Conservation (phyloP, 1,140 invertebrate species). For the Drosophila subpulchrella region DNA sequence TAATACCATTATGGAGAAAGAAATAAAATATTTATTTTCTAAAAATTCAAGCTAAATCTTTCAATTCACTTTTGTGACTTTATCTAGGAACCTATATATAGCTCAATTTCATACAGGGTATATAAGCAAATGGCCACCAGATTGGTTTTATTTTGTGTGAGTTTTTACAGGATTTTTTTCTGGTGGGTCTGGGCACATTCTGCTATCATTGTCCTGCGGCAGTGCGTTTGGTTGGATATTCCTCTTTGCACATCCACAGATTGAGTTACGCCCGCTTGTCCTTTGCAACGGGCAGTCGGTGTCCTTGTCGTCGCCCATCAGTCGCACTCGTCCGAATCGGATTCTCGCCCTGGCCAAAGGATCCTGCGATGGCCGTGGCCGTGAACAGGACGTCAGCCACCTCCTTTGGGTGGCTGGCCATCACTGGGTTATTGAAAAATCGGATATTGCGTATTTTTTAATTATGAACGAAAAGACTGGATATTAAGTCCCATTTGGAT, state of each 20-base stretch:
- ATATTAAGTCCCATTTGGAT: slow-evolving; percentile 63
- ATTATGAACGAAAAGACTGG: slow-evolving; percentile 52
- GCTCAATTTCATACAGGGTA: slow-evolving; percentile 17
- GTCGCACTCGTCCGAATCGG: slow-evolving; percentile 39
- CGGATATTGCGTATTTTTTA: slow-evolving; percentile 74
- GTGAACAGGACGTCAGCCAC: slow-evolving; percentile 24
- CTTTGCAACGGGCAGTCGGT: slow-evolving; percentile 39
- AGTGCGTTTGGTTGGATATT: slow-evolving; percentile 47
- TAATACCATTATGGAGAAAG: too few relatives aligned
- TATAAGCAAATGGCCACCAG: slow-evolving; percentile 28
- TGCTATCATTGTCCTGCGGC: slow-evolving; percentile 59
- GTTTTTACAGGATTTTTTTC: slow-evolving; percentile 21
- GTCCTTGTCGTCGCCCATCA: slow-evolving; percentile 58
- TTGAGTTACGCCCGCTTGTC: slow-evolving; percentile 67
- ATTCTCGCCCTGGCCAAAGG: slow-evolving; percentile 20
- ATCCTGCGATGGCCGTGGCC: slow-evolving; percentile 26
- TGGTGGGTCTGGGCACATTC: slow-evolving; percentile 20
- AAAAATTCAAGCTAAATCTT: neutral
- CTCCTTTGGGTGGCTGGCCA: slow-evolving; percentile 1
- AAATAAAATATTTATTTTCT: too few relatives aligned
- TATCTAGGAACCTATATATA: neutral
- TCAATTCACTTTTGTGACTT: too few relatives aligned
- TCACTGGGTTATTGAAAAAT: slow-evolving; percentile 64
- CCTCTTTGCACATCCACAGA: slow-evolving; percentile 67
- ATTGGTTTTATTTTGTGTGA: slow-evolving; percentile 36